These are phyloP conservation scores for Rhagoletis zephyria DNA, from an alignment of 1,140 invertebrate species.

Conservation along the genomic window DNA sequence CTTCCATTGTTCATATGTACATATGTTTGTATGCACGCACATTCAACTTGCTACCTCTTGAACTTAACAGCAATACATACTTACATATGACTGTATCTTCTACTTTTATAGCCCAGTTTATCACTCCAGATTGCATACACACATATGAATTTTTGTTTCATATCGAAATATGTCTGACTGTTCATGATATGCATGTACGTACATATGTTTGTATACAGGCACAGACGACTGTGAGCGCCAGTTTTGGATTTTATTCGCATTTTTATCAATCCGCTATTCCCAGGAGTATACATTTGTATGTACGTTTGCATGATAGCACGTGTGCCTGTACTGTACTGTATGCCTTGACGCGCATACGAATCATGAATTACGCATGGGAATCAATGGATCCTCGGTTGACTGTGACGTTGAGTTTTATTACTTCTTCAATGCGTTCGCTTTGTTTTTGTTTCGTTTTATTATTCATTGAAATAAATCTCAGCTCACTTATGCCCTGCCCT, in stretches of 20 bases:
- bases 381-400: not conserved
- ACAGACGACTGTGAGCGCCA: not conserved
- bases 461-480: slow-evolving; percentile 25
- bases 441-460: not conserved
- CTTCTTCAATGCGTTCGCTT: not conserved
- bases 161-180: not conserved
- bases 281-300: not conserved
- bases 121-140: not conserved
- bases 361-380: slow-evolving; percentile 35
- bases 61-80: not conserved
- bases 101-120: slow-evolving; percentile 1
- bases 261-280: not conserved
- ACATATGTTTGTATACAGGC: not conserved
- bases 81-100: not conserved
- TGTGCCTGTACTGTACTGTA: not conserved
- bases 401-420: slow-evolving; percentile 11
- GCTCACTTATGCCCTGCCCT: no score
- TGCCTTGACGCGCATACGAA: not conserved
- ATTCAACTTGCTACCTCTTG: not conserved
- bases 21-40: no score
- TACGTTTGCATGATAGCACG: not conserved
- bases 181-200: not conserved
- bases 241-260: not conserved
- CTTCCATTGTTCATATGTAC: no score
- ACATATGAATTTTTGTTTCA: no score